Evolutionary conservation across 92 coral and sea anemone species (phyloP).

Genomic region (Desmophyllum pertusum): DNA sequence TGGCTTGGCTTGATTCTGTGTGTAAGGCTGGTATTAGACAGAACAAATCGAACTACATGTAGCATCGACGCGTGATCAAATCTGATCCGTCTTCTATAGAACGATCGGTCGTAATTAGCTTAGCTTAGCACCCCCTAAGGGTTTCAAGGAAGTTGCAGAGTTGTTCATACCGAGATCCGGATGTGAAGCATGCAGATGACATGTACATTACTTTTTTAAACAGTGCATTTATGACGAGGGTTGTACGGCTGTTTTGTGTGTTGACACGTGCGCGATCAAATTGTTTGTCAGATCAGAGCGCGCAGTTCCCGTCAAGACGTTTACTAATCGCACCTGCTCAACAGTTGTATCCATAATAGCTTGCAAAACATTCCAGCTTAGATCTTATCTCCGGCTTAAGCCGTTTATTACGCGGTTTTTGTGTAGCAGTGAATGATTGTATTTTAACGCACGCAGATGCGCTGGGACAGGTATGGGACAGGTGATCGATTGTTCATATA

Average conservation of each 20-base stretch:
- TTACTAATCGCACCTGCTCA: slow-evolving; percentile 26
- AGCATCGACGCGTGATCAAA: not conserved
- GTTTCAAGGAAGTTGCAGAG: slow-evolving; percentile 20
- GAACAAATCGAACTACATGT: too few species aligned
- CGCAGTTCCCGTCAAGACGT: not conserved
- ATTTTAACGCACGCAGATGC: not conserved
- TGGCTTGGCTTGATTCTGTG: not conserved
- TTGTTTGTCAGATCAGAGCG: slow-evolving; percentile 9
- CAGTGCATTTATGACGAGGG: not conserved
- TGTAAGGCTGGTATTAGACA: not conserved
- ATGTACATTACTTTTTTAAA: slow-evolving; percentile 11
- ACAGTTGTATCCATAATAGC: not conserved
- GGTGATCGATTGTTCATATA: slow-evolving; percentile 15
- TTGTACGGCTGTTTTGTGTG: slow-evolving; percentile 1
- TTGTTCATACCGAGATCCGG: slow-evolving; percentile 10
- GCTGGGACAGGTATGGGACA: not conserved
- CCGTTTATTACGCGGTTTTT: slow-evolving; percentile 12
- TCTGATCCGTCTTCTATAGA: not conserved
- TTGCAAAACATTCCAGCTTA: not conserved
- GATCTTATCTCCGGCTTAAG: slow-evolving; percentile 34
- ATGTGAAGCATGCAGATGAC: not conserved
- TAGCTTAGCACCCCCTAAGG: not conserved
- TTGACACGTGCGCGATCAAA: slow-evolving; percentile 6
- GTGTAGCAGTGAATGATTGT: not conserved
- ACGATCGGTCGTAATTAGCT: too few species aligned